Conservation (phyloP, 1,140 invertebrate species). For the Holcopasites calliopsidis region DNA sequence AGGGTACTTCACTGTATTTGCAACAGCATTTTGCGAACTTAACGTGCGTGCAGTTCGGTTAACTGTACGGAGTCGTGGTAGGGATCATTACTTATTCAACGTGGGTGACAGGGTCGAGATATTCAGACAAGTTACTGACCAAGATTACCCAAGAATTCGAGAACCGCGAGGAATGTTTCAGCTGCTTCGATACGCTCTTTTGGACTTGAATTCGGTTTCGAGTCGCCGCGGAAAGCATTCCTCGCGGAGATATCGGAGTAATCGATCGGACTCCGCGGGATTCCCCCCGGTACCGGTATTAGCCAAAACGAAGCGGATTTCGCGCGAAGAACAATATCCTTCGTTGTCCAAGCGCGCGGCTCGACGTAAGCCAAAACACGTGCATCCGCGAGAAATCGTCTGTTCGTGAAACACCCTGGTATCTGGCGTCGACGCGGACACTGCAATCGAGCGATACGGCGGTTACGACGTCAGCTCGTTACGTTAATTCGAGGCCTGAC, state of each 20-base stretch:
- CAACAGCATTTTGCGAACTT: too few relatives aligned
- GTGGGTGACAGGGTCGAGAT: background rate
- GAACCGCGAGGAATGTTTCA: slow-evolving; percentile 17
- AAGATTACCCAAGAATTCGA: background rate
- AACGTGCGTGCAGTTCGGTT: too few relatives aligned
- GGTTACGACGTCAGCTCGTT: slow-evolving; percentile 15
- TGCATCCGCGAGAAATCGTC: too few relatives aligned
- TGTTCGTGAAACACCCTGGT: background rate
- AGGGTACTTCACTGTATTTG: too few relatives aligned
- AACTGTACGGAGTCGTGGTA: too few relatives aligned
- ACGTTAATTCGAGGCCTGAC: slow-evolving; percentile 21
- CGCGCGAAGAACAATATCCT: background rate
- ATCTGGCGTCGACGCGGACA: background rate
- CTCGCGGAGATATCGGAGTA: background rate
- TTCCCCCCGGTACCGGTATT: too few relatives aligned
- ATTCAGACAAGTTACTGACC: background rate
- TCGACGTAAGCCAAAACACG: too few relatives aligned
- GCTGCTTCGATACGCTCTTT: background rate
- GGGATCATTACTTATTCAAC: background rate
- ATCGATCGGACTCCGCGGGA: background rate
- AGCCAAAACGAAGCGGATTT: background rate
- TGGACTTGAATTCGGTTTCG: too few relatives aligned
- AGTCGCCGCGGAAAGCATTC: background rate
- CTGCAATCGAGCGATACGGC: background rate
- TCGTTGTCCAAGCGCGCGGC: background rate